Percentiles rank a stretch among this genome's conserved stretches.
phyloP scores from a whole-genome alignment of 2,888 invertebrate genomes.

The Brenthis daphne region DNA sequence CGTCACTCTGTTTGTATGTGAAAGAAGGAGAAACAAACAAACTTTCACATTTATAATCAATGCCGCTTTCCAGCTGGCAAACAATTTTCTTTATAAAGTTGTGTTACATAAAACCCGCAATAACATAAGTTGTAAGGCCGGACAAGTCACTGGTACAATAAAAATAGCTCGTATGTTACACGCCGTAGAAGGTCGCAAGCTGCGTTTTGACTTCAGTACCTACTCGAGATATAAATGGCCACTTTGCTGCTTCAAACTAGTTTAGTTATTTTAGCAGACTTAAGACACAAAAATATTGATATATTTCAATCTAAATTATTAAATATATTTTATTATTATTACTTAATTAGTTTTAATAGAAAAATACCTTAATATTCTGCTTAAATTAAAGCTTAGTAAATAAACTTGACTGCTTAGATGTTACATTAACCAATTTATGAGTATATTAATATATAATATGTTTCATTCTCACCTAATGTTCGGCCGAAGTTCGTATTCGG shows the following conservation, averaged over 20 bases:
- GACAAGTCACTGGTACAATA: slow-evolving; percentile 7
- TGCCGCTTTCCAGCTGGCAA: not conserved
- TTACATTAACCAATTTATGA: no score
- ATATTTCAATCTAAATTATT: not conserved
- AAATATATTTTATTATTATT: not conserved
- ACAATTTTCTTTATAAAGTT: slow-evolving; percentile 9
- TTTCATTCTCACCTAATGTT: no score
- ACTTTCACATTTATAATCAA: no score
- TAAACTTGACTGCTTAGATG: no score
- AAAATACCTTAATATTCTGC: no score
- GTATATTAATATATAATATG: no score
- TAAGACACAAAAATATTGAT: not conserved
- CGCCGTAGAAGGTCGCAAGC: slow-evolving; percentile 29
- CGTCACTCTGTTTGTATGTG: no score
- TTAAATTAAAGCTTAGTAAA: no score
- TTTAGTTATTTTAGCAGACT: not conserved
- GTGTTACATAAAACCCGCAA: slow-evolving; percentile 10
- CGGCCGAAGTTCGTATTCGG: no score
- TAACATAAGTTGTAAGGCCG: slow-evolving; percentile 17
- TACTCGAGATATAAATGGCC: slow-evolving; percentile 27
- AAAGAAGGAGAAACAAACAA: no score
- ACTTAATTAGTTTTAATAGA: no score
- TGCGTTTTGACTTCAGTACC: slow-evolving; percentile 14
- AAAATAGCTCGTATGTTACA: slow-evolving; percentile 18
- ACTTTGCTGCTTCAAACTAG: slow-evolving; percentile 1